Percentiles rank a stretch among this genome's conserved stretches.
Conservation (phyloP, 1,140 invertebrate species). For the Meteorus sp. region DNA sequence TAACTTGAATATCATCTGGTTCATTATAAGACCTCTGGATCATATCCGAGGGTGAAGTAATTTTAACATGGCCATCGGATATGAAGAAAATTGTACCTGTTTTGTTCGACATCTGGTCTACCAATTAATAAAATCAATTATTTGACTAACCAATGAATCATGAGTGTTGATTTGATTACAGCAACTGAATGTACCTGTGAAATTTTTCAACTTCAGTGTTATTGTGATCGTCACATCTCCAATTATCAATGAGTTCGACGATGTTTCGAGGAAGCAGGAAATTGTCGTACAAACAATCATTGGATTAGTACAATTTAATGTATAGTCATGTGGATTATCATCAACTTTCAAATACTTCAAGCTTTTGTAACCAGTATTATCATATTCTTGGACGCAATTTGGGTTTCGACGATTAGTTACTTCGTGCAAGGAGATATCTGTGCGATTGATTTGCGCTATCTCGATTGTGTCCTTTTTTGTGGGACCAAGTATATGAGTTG, state of each 20-base stretch:
- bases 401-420: not conserved
- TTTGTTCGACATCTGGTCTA: slow-evolving; percentile 34
- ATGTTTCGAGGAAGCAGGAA: slow-evolving; percentile 38
- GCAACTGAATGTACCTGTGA: not conserved
- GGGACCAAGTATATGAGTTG: slow-evolving; percentile 32
- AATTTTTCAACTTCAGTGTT: slow-evolving; percentile 5
- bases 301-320: slow-evolving; percentile 42
- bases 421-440: not conserved
- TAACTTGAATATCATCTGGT: slow-evolving; percentile 31
- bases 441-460: slow-evolving; percentile 43
- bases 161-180: no score
- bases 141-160: not conserved
- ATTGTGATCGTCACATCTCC: slow-evolving; percentile 33
- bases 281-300: slow-evolving; percentile 36
- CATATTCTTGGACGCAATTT: not conserved
- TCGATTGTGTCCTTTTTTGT: slow-evolving; percentile 25
- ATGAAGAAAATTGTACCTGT: slow-evolving; percentile 46
- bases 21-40: slow-evolving; percentile 27
- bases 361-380: not conserved
- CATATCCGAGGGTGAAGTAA: slow-evolving; percentile 32
- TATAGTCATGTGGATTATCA: slow-evolving; percentile 19
- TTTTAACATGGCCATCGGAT: slow-evolving; percentile 38
- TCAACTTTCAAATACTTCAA: slow-evolving; percentile 7
- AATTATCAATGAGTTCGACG: slow-evolving; percentile 37
- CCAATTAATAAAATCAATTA: slow-evolving; percentile 25